Evolutionary conservation across 2,888 invertebrate genomes (phyloP).

Genomic region (Embidobia sp.): DNA sequence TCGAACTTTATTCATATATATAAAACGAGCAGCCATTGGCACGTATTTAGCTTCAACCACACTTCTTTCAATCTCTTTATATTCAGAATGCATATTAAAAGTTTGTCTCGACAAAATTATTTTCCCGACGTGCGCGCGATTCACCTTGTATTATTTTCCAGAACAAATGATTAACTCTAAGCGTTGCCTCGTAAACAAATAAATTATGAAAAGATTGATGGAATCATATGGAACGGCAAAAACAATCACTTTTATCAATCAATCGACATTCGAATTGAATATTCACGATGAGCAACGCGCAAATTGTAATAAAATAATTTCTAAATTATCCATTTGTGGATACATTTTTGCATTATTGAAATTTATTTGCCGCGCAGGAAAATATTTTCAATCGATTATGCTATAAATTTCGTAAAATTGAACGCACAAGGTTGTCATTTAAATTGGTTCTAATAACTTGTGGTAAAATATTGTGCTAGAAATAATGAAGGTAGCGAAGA

Average conservation of each 20-base stretch:
- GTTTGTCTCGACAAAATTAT: conserved; percentile 27
- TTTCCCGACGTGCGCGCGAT: conserved; percentile 7
- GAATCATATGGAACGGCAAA: conserved; percentile 21
- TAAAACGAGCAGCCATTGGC: conserved; percentile 18
- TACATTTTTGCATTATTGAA: too few relatives aligned
- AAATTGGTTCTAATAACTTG: too few relatives aligned
- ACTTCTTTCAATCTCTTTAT: conserved; percentile 32
- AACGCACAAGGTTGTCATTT: too few relatives aligned
- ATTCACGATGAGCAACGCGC: conserved; percentile 14
- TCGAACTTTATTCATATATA: conserved; percentile 19
- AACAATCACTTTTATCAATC: conserved; percentile 41
- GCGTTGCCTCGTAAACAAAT: conserved; percentile 36
- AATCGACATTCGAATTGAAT: conserved; percentile 11
- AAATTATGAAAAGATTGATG: conserved; percentile 44
- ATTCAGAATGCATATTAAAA: conserved; percentile 45
- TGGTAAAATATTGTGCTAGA: too few relatives aligned
- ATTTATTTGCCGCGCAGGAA: neutral
- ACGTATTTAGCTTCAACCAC: neutral
- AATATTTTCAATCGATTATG: too few relatives aligned
- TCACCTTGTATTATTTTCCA: conserved; percentile 55
- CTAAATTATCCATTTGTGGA: too few relatives aligned
- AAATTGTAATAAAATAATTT: neutral
- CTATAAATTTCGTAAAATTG: too few relatives aligned
- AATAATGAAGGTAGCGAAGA: too few relatives aligned
- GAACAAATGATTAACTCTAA: conserved; percentile 33